Evolutionary conservation across 2,797 vertebrate genomes (phyloP).

Genomic region (Odontamblyopus rebecca): DNA sequence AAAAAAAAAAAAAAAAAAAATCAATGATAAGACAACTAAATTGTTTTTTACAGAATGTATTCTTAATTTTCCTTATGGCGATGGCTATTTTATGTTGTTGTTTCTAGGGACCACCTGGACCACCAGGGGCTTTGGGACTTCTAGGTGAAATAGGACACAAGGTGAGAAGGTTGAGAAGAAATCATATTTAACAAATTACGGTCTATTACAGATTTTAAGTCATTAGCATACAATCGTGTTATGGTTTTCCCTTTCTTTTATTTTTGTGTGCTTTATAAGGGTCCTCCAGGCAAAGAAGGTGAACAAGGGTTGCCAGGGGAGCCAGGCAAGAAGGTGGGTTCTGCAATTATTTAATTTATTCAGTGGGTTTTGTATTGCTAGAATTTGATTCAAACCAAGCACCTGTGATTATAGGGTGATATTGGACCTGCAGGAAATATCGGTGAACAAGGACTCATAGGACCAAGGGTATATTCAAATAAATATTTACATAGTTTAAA

Average conservation of each 20-base stretch:
- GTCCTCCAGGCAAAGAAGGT: slow-evolving; percentile 74
- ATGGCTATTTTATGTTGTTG: slow-evolving; percentile 28
- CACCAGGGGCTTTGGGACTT: slow-evolving; percentile 84
- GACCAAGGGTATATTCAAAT: slow-evolving; percentile 83
- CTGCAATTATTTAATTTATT: background rate
- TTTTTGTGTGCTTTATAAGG: slow-evolving; percentile 66
- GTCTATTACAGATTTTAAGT: slow-evolving; percentile 18
- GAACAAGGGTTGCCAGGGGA: slow-evolving; percentile 78
- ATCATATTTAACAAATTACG: slow-evolving; percentile 37
- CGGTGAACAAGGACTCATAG: slow-evolving; percentile 90
- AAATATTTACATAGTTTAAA: background rate
- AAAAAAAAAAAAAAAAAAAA: background rate
- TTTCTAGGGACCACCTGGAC: slow-evolving; percentile 86
- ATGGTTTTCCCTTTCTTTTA: slow-evolving; percentile 13
- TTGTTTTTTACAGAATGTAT: slow-evolving; percentile 14
- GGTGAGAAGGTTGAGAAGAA: slow-evolving; percentile 70
- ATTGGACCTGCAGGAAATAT: slow-evolving; percentile 83
- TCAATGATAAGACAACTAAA: background rate
- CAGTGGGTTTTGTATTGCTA: background rate
- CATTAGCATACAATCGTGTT: slow-evolving; percentile 15
- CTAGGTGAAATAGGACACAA: slow-evolving; percentile 91
- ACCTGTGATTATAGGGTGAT: slow-evolving; percentile 79
- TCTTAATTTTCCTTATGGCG: background rate
- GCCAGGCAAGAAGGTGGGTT: slow-evolving; percentile 88
- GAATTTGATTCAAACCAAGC: slow-evolving; percentile 13